phyloP scores from a whole-genome alignment of 2,888 invertebrate genomes.

The Sphaerophoria taeniata region DNA sequence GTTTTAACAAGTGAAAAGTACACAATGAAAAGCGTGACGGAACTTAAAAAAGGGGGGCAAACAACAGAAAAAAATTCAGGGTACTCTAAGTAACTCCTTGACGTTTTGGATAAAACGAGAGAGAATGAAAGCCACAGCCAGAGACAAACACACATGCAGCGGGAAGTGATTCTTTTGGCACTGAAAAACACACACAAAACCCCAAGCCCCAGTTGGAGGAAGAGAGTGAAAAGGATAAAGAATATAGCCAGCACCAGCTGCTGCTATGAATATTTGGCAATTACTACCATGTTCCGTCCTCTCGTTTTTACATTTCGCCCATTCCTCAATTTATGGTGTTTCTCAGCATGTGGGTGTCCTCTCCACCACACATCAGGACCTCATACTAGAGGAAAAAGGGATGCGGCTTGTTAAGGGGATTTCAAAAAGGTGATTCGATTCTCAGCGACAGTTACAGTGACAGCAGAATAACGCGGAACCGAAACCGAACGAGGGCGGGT shows the following conservation, averaged over 20 bases:
- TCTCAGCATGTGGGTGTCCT: not conserved
- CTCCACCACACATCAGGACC: not conserved
- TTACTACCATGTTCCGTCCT: slow-evolving; percentile 51
- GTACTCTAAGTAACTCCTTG: slow-evolving; percentile 69
- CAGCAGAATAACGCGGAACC: not conserved
- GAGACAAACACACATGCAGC: slow-evolving; percentile 12
- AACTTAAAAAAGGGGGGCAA: slow-evolving; percentile 49
- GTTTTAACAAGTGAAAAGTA: slow-evolving; percentile 63
- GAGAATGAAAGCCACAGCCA: slow-evolving; percentile 47
- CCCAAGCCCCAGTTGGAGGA: slow-evolving; percentile 9
- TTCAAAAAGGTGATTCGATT: slow-evolving; percentile 46
- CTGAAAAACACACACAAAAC: not conserved
- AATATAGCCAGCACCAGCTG: slow-evolving; percentile 68
- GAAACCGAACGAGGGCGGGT: not conserved
- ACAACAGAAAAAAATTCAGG: slow-evolving; percentile 28
- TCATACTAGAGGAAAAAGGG: slow-evolving; percentile 20
- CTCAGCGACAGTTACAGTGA: slow-evolving; percentile 8
- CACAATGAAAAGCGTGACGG: slow-evolving; percentile 72
- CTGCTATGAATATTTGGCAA: slow-evolving; percentile 73
- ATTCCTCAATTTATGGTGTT: not conserved
- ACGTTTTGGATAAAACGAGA: slow-evolving; percentile 55
- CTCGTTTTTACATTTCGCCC: not conserved
- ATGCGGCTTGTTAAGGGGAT: not conserved
- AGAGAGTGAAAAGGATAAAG: slow-evolving; percentile 8
- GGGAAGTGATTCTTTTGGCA: slow-evolving; percentile 28